phyloP scores from a whole-genome alignment of 2,888 invertebrate genomes.

The Conops quadrifasciatus region DNA sequence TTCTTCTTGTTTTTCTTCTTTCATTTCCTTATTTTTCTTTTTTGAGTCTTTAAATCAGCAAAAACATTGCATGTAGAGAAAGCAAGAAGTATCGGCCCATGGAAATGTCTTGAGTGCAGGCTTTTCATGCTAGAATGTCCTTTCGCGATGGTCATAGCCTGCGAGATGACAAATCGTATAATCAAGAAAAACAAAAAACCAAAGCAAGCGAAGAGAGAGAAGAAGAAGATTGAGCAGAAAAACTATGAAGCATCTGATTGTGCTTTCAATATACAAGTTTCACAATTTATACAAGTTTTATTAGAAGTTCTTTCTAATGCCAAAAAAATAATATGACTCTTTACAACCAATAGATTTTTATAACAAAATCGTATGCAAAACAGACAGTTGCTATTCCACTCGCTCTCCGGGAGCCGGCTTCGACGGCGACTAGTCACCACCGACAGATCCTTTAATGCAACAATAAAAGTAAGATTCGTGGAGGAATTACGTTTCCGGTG shows the following conservation, averaged over 20 bases:
- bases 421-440: not conserved
- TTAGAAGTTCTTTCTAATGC: too few species aligned
- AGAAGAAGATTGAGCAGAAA: too few species aligned
- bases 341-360: not conserved
- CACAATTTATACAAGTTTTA: too few species aligned
- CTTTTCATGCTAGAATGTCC: not conserved
- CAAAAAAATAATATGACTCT: not conserved
- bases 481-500: constrained; percentile 21
- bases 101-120: constrained; percentile 4
- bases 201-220: too few species aligned
- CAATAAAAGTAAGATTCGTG: not conserved
- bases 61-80: not conserved
- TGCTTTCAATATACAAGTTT: too few species aligned
- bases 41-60: not conserved
- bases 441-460: not conserved
- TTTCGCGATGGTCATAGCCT: too few species aligned
- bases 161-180: too few species aligned
- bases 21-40: constrained; percentile 34
- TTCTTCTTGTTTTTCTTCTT: constrained; percentile 44
- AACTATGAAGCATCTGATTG: too few species aligned
- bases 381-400: not conserved
- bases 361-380: too few species aligned
- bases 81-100: not conserved
- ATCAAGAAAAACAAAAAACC: too few species aligned
- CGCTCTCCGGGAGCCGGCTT: not conserved